These are phyloP conservation scores for Kobus ellipsiprymnus DNA, from an alignment of 2,113 vertebrate species.

Conservation along the genomic window DNA sequence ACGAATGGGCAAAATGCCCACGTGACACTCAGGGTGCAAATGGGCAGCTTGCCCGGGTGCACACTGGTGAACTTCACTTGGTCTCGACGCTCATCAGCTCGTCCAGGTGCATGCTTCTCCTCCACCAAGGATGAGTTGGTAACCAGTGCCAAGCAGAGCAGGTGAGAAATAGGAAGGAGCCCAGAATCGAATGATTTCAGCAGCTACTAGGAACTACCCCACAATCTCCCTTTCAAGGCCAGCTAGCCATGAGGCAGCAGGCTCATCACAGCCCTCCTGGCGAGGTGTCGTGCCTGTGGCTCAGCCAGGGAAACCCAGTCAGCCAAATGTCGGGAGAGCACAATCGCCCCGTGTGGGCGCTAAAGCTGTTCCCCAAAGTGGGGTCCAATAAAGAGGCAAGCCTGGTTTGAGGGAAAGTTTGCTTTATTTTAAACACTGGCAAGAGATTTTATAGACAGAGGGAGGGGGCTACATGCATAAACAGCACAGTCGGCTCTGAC, in stretches of 20 bases:
- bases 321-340: neutral
- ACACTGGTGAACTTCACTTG: neutral
- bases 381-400: neutral
- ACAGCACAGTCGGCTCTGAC: neutral
- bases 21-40: neutral
- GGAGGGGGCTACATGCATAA: neutral
- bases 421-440: neutral
- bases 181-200: neutral
- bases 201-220: neutral
- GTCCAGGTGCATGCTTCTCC: neutral
- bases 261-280: neutral
- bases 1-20: neutral
- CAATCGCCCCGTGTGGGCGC: neutral
- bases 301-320: neutral
- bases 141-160: neutral
- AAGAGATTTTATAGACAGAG: neutral
- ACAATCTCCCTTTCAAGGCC: neutral
- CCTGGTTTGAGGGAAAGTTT: neutral
- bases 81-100: too few species aligned
- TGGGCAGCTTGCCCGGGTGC: neutral
- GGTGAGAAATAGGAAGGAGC: neutral
- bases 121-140: neutral
- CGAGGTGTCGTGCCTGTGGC: accelerated
- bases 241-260: neutral
- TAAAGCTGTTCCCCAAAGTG: neutral